Conservation (phyloP, 2,797 vertebrate species). For the Masticophis lateralis region DNA sequence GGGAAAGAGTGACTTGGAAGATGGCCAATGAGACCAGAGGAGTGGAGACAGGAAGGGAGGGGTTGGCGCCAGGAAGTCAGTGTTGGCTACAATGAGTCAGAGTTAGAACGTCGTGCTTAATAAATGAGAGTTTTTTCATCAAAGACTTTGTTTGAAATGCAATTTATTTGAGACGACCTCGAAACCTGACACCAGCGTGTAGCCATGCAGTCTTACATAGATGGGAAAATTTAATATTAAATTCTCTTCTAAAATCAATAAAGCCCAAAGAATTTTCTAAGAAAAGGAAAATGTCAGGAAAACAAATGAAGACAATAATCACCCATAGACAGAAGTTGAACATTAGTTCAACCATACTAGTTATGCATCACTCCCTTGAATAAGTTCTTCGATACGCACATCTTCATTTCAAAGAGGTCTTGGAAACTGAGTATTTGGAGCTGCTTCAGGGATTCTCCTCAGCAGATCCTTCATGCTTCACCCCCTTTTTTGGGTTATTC, state of each 20-base stretch:
- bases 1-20: too few relatives aligned
- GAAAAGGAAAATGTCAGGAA: neutral
- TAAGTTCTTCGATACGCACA: neutral
- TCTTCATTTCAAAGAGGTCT: neutral
- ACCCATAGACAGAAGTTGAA: neutral
- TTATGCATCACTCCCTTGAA: neutral
- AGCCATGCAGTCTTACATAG: neutral
- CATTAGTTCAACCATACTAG: neutral
- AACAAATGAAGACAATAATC: neutral
- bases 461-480: neutral
- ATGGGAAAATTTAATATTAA: neutral
- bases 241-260: neutral
- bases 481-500: neutral
- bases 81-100: too few relatives aligned
- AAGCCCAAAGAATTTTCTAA: neutral
- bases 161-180: too few relatives aligned
- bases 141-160: too few relatives aligned
- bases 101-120: too few relatives aligned
- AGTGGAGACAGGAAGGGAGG: too few relatives aligned
- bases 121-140: too few relatives aligned
- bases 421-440: neutral
- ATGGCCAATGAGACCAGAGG: too few relatives aligned
- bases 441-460: neutral
- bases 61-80: too few relatives aligned
- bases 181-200: too few relatives aligned